Evolutionary conservation across 2,888 invertebrate genomes (phyloP), one percentile per base, ranked within the genome.

Genomic region (Molanna angustata): DNA sequence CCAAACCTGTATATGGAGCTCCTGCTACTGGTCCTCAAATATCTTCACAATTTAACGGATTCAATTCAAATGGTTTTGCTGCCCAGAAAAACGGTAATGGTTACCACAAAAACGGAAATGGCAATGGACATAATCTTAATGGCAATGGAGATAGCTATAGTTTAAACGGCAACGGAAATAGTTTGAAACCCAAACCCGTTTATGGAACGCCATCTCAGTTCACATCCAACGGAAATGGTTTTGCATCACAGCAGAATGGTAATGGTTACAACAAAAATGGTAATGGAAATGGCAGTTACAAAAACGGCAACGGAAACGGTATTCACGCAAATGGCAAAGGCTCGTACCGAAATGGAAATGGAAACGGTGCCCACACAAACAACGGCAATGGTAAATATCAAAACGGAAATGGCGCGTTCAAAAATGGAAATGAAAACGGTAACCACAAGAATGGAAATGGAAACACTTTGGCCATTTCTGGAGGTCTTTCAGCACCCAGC

Each of bases 321-420:
- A 22, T 40, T 17, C 7, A 46, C 18, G 44, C 44, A 39, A 18
- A 41, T 22, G 40, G 37, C 19, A 14, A 47, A 4, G 27, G 32
- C 9, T 37, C 31, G 2, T 50, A 51, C 37, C 6, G 11, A 7
- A 54, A 54, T 20, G 51, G 51, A 14, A 51, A 51, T 21, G 52
- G 52, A n/a, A 39, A 52, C 20, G 47, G 47, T 4, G 4, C 4
- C 27, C 11, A 4, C 27, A 27, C 4, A 7, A 11, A 27, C 4
- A 52, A 52, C 4, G 48, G 48, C 4, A 48, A 48, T 32, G 40
- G 40, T 11, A 13, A 7, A 11, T 13, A 35, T 13, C 9, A 13
- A 7, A 46, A 46, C 35, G 43, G 43, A n/a, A 49, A 33, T 33
- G 42, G 49, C 9, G 42, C 33, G 2, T 32, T 42, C 35, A 37